Evolutionary conservation across 2,888 invertebrate species (phyloP).

Genomic region (Pycnomerus fuliginosus): DNA sequence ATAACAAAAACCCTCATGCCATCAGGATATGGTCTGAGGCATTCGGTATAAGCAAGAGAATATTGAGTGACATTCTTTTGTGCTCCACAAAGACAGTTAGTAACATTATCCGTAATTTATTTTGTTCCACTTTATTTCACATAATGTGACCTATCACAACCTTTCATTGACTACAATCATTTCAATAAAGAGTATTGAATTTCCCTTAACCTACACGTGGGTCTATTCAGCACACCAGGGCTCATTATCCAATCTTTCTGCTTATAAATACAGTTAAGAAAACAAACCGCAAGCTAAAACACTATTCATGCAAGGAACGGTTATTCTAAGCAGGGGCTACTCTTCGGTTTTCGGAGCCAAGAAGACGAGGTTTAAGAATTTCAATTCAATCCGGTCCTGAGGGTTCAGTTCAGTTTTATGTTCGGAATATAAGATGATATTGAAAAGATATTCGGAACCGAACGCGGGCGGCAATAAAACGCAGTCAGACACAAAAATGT

Average conservation of each 20-base stretch:
- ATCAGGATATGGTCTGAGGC: too few species aligned
- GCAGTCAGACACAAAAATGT: constrained; percentile 45
- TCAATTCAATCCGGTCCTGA: neutral
- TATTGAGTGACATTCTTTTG: constrained; percentile 21
- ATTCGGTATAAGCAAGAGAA: too few species aligned
- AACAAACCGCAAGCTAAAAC: constrained; percentile 24
- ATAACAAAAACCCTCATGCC: too few species aligned
- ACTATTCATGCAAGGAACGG: neutral
- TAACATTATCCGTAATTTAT: constrained; percentile 36
- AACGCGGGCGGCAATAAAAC: constrained; percentile 43
- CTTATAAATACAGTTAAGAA: constrained; percentile 34
- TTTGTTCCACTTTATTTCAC: constrained; percentile 27
- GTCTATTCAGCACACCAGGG: constrained; percentile 14
- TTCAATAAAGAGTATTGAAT: constrained; percentile 31
- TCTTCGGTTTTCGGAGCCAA: too few species aligned
- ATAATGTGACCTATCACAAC: constrained; percentile 30
- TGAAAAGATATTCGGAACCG: constrained; percentile 30
- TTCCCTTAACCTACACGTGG: constrained; percentile 24
- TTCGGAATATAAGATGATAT: constrained; percentile 29
- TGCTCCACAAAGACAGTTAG: constrained; percentile 23
- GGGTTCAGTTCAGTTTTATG: constrained; percentile 6
- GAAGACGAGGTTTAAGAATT: too few species aligned
- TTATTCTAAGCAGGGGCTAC: too few species aligned
- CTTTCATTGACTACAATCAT: constrained; percentile 28
- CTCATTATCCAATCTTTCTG: constrained; percentile 34